These are phyloP conservation scores for Zosterops pallidus DNA, from an alignment of 2,113 vertebrate genomes.

Conservation along the genomic window DNA sequence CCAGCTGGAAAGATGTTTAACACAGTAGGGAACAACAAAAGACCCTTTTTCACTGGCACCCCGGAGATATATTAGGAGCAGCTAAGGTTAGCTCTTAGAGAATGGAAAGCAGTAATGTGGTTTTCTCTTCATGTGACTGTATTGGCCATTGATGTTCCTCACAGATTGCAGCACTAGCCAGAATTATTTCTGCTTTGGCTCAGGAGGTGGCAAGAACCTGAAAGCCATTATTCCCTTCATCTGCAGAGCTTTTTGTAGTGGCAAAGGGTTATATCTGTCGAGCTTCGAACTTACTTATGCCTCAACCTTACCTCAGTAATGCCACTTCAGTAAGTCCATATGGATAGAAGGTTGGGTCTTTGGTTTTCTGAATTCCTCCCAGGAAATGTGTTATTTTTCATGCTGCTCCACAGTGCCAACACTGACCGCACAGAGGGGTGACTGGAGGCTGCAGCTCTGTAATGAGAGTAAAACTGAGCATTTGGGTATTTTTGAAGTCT, in stretches of 20 bases:
- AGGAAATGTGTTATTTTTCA: neutral
- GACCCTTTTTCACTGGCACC: neutral
- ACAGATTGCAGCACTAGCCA: neutral
- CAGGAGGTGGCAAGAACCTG: neutral
- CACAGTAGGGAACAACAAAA: neutral
- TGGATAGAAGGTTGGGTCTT: neutral
- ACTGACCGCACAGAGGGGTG: neutral
- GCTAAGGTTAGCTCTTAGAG: neutral
- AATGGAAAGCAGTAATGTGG: neutral
- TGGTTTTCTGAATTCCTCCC: neutral
- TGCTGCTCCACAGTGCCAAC: neutral
- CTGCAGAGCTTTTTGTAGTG: neutral
- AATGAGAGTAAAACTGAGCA: neutral
- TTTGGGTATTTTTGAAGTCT: neutral
- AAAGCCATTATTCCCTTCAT: neutral
- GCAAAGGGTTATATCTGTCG: neutral
- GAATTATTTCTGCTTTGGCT: conserved; percentile 17
- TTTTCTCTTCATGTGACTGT: neutral
- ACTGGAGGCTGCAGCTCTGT: neutral
- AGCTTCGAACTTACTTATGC: neutral
- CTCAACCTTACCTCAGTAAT: neutral
- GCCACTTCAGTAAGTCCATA: neutral
- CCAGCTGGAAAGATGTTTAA: neutral
- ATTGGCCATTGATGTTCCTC: neutral
- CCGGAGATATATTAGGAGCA: neutral